Evolutionary conservation across 1,140 invertebrate genomes (phyloP), one percentile per base, ranked within the genome.

Genomic region (Drosophila bocqueti): DNA sequence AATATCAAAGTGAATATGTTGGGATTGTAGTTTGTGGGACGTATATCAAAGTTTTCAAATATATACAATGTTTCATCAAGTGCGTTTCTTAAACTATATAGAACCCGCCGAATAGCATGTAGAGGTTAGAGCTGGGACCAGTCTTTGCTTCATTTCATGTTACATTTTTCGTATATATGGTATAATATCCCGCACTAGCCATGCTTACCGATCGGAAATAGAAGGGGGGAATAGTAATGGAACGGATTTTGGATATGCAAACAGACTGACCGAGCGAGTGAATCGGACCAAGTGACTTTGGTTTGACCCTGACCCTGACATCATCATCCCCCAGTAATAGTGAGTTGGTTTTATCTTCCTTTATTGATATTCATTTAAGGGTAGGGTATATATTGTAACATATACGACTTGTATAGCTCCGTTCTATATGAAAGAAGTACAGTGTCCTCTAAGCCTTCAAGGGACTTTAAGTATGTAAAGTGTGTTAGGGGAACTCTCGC

Each of bases 341-440:
- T 38, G 16, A 24, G 42, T 42, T 58, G 34, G 29, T 60, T 73
- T 73, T 42, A 43, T 61, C 54, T 42, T 72, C 45, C 46, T 73
- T 73, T 73, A 73, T 73, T 73, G 10, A 50, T 73, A 55, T 71
- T 55, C 13, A 71, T 68, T 71, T 10, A 36, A 68, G 45, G 9
- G 67, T 21, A 21, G 0, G 0, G 21, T 60, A 59, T 71, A 72
- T 71, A 72, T 72, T 73, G 43, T 50, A 73, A 73, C 68, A 73
- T 73, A 73, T 73, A 43, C 67, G 69, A 61, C 38, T 73, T 72
- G 52, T 38, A 61, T 31, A 73, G 43, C 38, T 73, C 36, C 13
- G 31, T 18, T 65, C 47, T 57, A 36, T 34, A 21, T 34, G 50
- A 52, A 69, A 49, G 36, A 36, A 38, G 42, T 73, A 72, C 45